Conservation (phyloP, 2,113 vertebrate species). For the Syrrhaptes paradoxus region DNA sequence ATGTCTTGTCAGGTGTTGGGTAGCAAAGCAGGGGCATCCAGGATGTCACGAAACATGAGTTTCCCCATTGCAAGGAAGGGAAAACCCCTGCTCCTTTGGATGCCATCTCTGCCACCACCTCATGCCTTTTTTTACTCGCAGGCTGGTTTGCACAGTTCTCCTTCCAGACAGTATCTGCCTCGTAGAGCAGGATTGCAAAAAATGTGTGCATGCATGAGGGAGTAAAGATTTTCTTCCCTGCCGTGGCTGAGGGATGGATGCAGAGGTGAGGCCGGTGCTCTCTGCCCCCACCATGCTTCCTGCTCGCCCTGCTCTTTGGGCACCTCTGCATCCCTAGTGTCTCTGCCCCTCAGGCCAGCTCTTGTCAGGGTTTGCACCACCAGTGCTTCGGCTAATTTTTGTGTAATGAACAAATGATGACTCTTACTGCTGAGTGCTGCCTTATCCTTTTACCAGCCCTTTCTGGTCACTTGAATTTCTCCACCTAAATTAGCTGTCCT, state of each 20-base stretch:
- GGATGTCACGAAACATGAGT: accelerated
- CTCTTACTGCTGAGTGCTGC: background rate
- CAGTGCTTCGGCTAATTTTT: background rate
- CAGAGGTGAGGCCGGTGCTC: background rate
- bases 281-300: background rate
- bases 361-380: accelerated
- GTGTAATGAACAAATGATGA: background rate
- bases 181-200: background rate
- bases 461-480: slow-evolving; percentile 16
- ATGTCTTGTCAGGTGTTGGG: background rate
- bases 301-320: background rate
- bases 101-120: background rate
- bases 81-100: background rate
- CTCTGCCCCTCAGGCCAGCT: background rate
- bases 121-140: background rate
- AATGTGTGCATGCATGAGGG: accelerated
- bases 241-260: background rate
- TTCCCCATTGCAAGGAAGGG: background rate
- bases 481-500: slow-evolving; percentile 25
- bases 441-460: background rate
- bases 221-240: background rate
- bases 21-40: background rate
- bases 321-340: accelerated
- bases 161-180: background rate
- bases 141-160: background rate